phyloP scores from a whole-genome alignment of 2,797 vertebrate genomes.

The Peromyscus nudipes region DNA sequence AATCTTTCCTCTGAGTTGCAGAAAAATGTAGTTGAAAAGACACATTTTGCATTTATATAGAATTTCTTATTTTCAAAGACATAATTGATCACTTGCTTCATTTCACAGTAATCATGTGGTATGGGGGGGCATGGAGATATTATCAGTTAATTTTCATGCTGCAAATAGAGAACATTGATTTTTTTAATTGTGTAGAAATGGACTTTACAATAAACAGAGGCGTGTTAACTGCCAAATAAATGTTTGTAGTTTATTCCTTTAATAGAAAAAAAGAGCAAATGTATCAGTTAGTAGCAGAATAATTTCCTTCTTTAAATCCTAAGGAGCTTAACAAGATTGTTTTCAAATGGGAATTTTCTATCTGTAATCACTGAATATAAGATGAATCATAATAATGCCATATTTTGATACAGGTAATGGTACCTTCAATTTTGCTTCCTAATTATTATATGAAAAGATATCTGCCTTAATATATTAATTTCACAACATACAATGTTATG shows the following conservation, averaged over 20 bases:
- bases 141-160: slow-evolving; percentile 32
- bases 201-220: neutral
- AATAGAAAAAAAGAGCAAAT: neutral
- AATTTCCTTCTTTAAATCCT: slow-evolving; percentile 45
- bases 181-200: slow-evolving; percentile 42
- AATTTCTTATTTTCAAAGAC: slow-evolving; percentile 62
- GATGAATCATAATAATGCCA: neutral
- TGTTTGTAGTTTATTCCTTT: neutral
- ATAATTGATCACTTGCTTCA: slow-evolving; percentile 30
- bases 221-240: neutral
- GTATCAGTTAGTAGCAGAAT: neutral
- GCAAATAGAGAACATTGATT: slow-evolving; percentile 51
- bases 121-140: neutral
- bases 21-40: slow-evolving; percentile 58
- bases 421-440: slow-evolving; percentile 32
- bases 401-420: neutral
- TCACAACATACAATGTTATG: neutral
- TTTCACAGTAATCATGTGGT: neutral
- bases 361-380: slow-evolving; percentile 24
- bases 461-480: slow-evolving; percentile 14
- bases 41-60: slow-evolving; percentile 61
- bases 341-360: slow-evolving; percentile 41
- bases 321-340: neutral
- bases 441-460: slow-evolving; percentile 42
- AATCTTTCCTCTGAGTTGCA: slow-evolving; percentile 43